phyloP scores from a whole-genome alignment of 2,797 vertebrate species.

The Lacerta bilineata region DNA sequence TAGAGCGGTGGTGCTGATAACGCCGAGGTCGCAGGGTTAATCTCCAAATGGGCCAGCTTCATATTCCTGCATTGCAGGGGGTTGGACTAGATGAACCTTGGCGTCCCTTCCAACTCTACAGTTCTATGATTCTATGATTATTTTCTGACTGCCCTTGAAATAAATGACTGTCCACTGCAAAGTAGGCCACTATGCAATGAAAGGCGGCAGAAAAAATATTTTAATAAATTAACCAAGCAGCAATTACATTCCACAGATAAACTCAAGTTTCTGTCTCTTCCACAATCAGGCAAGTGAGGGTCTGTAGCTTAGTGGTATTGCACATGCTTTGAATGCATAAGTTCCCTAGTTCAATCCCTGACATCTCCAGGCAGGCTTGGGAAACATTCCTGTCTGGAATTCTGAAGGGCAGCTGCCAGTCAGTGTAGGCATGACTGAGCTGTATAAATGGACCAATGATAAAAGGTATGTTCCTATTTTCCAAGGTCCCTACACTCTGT shows the following conservation, averaged over 20 bases:
- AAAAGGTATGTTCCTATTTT: background rate
- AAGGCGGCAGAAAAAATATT: background rate
- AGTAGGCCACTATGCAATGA: too few species aligned
- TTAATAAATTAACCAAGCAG: background rate
- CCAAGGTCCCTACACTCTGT: too few species aligned
- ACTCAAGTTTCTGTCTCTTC: background rate
- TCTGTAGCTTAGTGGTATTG: background rate
- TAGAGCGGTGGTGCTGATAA: too few species aligned
- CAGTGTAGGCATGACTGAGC: background rate
- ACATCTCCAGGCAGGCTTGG: background rate
- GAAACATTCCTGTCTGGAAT: background rate
- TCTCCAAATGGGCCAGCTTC: too few species aligned
- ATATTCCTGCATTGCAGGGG: too few species aligned
- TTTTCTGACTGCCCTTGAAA: too few species aligned
- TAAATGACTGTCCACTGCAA: too few species aligned
- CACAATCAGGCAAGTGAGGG: background rate
- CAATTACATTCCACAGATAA: background rate
- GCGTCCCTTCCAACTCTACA: too few species aligned
- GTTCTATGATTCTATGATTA: too few species aligned
- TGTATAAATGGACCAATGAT: background rate
- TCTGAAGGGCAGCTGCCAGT: background rate
- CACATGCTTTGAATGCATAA: background rate
- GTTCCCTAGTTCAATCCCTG: background rate
- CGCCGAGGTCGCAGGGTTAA: too few species aligned
- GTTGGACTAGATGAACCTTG: too few species aligned